Conservation (phyloP, 2,113 vertebrate species). For the Myotis brandtii region DNA sequence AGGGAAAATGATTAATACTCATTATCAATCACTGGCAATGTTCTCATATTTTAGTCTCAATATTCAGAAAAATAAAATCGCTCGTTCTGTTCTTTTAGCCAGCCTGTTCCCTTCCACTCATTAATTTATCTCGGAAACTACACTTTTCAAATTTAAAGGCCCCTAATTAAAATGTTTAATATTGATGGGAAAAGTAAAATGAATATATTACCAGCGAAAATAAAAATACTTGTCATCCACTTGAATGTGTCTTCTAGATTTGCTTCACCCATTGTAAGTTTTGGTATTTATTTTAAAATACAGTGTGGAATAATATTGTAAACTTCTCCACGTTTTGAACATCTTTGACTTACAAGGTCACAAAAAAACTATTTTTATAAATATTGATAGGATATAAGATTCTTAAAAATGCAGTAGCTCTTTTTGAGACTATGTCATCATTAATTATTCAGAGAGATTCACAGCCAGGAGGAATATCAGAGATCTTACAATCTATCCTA, state of each 20-base stretch:
- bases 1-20: constrained; percentile 68
- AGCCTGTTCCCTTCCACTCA: constrained; percentile 39
- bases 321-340: neutral
- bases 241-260: neutral
- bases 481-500: neutral
- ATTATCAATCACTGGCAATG: constrained; percentile 62
- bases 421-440: neutral
- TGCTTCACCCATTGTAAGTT: neutral
- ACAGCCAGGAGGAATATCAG: neutral
- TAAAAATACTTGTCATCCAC: constrained; percentile 16
- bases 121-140: constrained; percentile 62
- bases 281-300: neutral
- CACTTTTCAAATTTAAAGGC: constrained; percentile 64
- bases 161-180: constrained; percentile 58
- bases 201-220: constrained; percentile 47
- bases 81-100: constrained; percentile 63
- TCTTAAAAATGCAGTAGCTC: neutral
- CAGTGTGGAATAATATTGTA: neutral
- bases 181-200: constrained; percentile 56
- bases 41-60: constrained; percentile 69
- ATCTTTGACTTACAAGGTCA: neutral
- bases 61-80: constrained; percentile 74
- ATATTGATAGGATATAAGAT: neutral
- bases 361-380: neutral
- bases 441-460: neutral